Conservation (phyloP, 2,888 invertebrate genomes). For the Colostygia pectinataria region DNA sequence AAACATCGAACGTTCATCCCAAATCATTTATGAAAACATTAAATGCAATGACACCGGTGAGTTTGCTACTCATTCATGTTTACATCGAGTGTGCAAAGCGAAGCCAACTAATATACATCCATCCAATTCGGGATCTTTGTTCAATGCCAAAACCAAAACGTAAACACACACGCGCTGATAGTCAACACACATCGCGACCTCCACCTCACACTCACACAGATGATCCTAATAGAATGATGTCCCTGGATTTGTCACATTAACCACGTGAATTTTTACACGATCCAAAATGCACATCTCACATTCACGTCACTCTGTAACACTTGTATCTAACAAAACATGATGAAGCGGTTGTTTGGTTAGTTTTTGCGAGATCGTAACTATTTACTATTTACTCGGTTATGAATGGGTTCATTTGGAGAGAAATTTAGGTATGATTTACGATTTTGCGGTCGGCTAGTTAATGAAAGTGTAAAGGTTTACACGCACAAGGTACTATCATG, state of each 20-base stretch:
- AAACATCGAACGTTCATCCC: slow-evolving; percentile 26
- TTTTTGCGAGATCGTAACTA: slow-evolving; percentile 24
- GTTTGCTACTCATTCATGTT: slow-evolving; percentile 53
- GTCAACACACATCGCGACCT: slow-evolving; percentile 60
- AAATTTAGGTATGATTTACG: not conserved
- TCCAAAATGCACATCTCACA: slow-evolving; percentile 41
- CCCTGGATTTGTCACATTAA: slow-evolving; percentile 53
- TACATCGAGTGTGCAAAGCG: slow-evolving; percentile 54
- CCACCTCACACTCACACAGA: slow-evolving; percentile 46
- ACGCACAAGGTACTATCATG: slow-evolving; percentile 81
- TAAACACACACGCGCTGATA: slow-evolving; percentile 68
- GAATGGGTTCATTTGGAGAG: slow-evolving; percentile 4
- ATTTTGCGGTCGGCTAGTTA: slow-evolving; percentile 9
- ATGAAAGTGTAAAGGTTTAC: slow-evolving; percentile 35
- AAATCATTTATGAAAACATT: slow-evolving; percentile 31
- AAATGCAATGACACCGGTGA: slow-evolving; percentile 35
- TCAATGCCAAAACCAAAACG: slow-evolving; percentile 74
- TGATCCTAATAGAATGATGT: slow-evolving; percentile 47
- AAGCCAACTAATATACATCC: slow-evolving; percentile 61
- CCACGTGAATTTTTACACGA: slow-evolving; percentile 49
- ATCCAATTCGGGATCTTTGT: slow-evolving; percentile 70
- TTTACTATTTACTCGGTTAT: slow-evolving; percentile 27
- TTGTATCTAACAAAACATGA: slow-evolving; percentile 42
- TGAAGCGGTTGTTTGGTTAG: slow-evolving; percentile 23
- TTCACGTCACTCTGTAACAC: slow-evolving; percentile 47